These are phyloP conservation scores for Hyperoplus lanceolatus DNA, from an alignment of 2,797 vertebrate genomes.

Conservation along the genomic window DNA sequence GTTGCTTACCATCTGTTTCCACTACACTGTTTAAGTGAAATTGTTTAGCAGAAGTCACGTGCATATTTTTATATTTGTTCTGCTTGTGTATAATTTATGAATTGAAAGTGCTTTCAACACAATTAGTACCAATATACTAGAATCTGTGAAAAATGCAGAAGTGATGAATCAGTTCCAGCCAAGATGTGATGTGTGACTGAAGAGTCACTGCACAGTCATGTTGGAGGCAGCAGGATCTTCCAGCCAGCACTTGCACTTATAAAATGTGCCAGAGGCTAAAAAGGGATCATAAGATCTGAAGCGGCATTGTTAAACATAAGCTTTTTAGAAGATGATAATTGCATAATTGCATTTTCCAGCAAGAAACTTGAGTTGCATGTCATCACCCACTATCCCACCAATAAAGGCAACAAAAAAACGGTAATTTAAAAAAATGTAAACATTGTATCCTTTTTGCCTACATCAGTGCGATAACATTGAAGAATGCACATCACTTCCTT, in stretches of 20 bases:
- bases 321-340: neutral
- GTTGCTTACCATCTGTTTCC: conserved; percentile 32
- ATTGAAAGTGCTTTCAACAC: neutral
- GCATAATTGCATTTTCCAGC: too few relatives aligned
- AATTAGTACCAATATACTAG: neutral
- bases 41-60: neutral
- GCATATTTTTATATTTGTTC: neutral
- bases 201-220: conserved; percentile 1
- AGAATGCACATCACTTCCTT: neutral
- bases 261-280: neutral
- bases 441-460: neutral
- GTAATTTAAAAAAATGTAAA: neutral
- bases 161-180: neutral
- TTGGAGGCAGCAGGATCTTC: neutral
- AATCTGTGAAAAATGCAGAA: neutral
- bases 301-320: neutral
- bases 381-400: neutral
- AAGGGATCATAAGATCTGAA: neutral
- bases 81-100: neutral
- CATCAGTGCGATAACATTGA: neutral
- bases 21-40: neutral
- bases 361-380: neutral
- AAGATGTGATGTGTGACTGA: neutral
- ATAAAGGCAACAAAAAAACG: neutral
- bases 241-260: neutral